Conservation (phyloP, 2,113 vertebrate genomes). For the Zosterops hypoxanthus region DNA sequence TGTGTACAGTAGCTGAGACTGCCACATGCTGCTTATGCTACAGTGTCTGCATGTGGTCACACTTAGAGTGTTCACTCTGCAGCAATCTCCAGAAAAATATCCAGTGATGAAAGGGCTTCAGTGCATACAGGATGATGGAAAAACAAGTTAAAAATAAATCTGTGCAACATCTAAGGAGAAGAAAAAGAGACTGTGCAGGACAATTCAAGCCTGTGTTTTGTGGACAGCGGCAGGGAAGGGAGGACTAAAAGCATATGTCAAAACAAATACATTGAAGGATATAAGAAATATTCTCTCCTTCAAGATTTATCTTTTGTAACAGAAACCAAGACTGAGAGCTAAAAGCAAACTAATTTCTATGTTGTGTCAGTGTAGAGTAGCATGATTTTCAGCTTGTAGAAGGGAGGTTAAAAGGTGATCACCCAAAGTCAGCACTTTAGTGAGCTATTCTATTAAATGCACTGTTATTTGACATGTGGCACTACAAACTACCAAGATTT, state of each 20-base stretch:
- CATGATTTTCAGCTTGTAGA: background rate
- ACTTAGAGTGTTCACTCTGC: background rate
- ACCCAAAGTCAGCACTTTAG: background rate
- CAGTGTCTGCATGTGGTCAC: conserved; percentile 71
- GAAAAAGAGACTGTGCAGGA: conserved; percentile 1
- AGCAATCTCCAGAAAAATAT: background rate
- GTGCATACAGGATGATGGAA: background rate
- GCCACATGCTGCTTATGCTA: conserved; percentile 48
- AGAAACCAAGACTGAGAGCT: background rate
- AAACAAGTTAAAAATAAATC: background rate
- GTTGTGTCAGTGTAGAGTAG: background rate
- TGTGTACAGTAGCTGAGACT: conserved; percentile 67
- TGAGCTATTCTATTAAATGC: background rate
- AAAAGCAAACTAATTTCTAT: background rate
- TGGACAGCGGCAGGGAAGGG: background rate
- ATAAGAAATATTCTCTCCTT: background rate
- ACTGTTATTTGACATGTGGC: background rate
- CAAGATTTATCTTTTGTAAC: background rate
- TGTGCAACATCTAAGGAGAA: background rate
- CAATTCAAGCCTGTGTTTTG: conserved; percentile 1
- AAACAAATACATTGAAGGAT: background rate
- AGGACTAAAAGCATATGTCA: background rate
- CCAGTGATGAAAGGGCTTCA: conserved; percentile 12
- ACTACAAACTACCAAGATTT: background rate
- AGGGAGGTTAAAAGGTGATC: background rate